Percentiles rank a stretch among this genome's conserved stretches.
These are phyloP conservation scores for Shinisaurus crocodilurus DNA, from an alignment of 2,113 vertebrate species.

Conservation along the genomic window DNA sequence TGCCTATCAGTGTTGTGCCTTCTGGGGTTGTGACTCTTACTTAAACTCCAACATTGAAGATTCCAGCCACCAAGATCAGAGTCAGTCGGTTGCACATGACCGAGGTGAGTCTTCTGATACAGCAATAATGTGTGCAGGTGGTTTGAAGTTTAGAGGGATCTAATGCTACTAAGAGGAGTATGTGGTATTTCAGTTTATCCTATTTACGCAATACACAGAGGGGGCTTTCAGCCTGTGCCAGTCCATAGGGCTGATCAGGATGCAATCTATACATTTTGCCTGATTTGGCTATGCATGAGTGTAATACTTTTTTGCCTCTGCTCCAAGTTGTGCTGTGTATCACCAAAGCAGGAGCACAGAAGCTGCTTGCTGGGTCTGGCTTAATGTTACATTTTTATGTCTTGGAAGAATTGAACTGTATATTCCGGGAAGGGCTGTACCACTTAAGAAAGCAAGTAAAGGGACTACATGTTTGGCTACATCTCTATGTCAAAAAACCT, in stretches of 20 bases:
- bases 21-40: constrained; percentile 88
- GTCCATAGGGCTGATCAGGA: background rate
- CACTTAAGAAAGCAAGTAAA: background rate
- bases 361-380: background rate
- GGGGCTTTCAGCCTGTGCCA: background rate
- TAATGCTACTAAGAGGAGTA: background rate
- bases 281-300: background rate
- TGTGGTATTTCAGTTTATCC: background rate
- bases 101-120: constrained; percentile 66
- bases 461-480: background rate
- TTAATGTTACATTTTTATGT: background rate
- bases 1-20: constrained; percentile 97
- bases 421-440: too few species aligned
- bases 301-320: background rate
- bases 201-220: background rate
- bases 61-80: constrained; percentile 77
- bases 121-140: background rate
- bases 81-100: constrained; percentile 66
- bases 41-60: constrained; percentile 78
- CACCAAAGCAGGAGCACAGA: background rate
- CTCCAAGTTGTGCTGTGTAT: background rate
- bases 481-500: background rate
- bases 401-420: background rate
- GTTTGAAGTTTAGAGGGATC: background rate
- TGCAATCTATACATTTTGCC: background rate